phyloP scores from a whole-genome alignment of 2,888 invertebrate species.

The Andrena flavipes region DNA sequence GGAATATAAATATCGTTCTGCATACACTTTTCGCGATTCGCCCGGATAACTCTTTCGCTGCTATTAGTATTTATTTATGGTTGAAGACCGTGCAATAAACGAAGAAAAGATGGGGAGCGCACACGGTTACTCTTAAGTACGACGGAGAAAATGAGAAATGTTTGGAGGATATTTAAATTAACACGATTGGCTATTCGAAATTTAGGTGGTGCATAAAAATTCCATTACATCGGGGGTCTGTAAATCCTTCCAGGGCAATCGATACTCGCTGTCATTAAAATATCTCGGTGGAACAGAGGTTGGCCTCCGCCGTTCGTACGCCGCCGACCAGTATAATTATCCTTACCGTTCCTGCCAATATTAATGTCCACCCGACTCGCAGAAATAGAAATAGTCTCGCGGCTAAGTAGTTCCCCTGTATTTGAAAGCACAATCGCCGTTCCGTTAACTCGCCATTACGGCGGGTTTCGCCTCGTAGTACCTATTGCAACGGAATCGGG shows the following conservation, averaged over 20 bases:
- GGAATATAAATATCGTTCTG: background rate
- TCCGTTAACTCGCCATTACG: constrained; percentile 63
- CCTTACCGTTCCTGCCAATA: constrained; percentile 63
- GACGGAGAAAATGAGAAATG: background rate
- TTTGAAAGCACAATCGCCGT: constrained; percentile 51
- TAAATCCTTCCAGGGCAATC: constrained; percentile 62
- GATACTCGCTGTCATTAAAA: constrained; percentile 81
- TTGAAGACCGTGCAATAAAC: background rate
- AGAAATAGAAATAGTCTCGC: constrained; percentile 43
- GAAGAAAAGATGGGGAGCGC: background rate
- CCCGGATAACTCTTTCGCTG: background rate
- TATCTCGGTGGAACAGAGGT: constrained; percentile 77
- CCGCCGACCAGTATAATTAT: constrained; percentile 69
- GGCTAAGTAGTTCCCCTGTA: constrained; percentile 8
- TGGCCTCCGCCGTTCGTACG: constrained; percentile 75
- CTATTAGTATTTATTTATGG: background rate
- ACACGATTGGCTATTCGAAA: no score
- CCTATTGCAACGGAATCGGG: constrained; percentile 27
- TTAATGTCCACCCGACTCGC: constrained; percentile 62
- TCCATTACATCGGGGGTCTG: background rate
- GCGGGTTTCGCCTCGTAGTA: constrained; percentile 40
- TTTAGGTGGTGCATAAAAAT: no score
- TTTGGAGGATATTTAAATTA: no score
- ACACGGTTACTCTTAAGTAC: background rate
- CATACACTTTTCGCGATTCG: background rate